These are phyloP conservation scores for Pteropus alecto DNA, from an alignment of 2,113 vertebrate genomes.

Conservation along the genomic window DNA sequence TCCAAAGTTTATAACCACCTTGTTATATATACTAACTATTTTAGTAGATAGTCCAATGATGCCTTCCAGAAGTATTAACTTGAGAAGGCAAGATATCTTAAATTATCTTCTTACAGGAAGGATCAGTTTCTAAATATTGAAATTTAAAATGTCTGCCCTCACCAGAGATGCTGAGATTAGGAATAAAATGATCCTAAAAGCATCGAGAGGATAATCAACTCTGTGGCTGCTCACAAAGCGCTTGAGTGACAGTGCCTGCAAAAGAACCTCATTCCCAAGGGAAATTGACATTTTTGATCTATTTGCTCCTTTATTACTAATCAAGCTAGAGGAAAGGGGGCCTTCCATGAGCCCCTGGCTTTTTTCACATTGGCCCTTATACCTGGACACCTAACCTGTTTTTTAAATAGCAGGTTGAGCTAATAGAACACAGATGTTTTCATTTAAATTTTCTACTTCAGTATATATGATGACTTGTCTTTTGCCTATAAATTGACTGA, in stretches of 20 bases:
- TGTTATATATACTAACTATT: not conserved
- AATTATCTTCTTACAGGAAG: not conserved
- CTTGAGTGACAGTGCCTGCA: not conserved
- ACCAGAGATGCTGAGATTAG: not conserved
- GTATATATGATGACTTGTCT: not conserved
- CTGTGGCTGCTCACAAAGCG: not conserved
- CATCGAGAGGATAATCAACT: not conserved
- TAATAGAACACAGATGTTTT: not conserved
- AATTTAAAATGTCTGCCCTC: not conserved
- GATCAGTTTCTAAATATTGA: not conserved
- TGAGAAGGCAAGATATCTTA: not conserved
- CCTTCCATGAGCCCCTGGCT: not conserved
- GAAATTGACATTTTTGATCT: not conserved
- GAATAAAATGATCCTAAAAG: not conserved
- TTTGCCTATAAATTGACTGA: not conserved
- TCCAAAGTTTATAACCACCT: not conserved
- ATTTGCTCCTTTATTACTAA: not conserved
- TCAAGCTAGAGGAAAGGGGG: not conserved
- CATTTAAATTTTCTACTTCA: not conserved
- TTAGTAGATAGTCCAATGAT: not conserved
- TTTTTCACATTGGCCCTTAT: not conserved
- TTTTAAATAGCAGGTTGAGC: slow-evolving; percentile 12
- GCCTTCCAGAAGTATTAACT: not conserved
- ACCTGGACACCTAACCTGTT: not conserved
- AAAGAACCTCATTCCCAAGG: not conserved